Percentiles rank a stretch among this genome's conserved stretches.
These are phyloP conservation scores for Micrasema longulum DNA, from an alignment of 1,140 invertebrate species.

Conservation along the genomic window DNA sequence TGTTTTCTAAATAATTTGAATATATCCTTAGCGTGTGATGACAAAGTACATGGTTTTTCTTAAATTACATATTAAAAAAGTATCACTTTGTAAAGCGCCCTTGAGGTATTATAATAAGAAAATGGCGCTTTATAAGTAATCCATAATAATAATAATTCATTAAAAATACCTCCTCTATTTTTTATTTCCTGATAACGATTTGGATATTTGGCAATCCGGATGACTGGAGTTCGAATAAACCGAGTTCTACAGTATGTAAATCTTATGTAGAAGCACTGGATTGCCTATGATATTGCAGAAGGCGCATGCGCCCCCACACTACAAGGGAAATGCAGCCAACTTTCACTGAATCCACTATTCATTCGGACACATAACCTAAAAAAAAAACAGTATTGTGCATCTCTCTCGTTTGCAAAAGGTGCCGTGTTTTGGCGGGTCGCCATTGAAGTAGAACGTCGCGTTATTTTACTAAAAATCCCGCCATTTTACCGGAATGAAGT, in stretches of 20 bases:
- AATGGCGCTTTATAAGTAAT: no score
- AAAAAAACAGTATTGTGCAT: conserved; percentile 11
- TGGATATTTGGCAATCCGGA: no score
- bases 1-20: no score
- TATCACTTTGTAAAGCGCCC: no score
- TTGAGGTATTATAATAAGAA: no score
- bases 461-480: conserved; percentile 5
- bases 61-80: background rate
- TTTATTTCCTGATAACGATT: no score
- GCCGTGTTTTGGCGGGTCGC: conserved; percentile 27
- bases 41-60: no score
- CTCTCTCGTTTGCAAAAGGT: conserved; percentile 17
- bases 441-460: conserved; percentile 27
- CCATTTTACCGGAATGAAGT: background rate
- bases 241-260: background rate
- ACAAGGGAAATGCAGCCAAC: conserved; percentile 43
- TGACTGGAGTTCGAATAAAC: no score
- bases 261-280: background rate
- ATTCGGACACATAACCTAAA: conserved; percentile 39
- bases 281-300: conserved; percentile 14
- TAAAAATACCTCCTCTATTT: background rate
- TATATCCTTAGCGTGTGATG: no score
- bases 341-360: conserved; percentile 30
- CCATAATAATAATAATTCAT: no score
- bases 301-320: conserved; percentile 32